A percentile compares a stretch with the other conserved stretches of the same genome.
Evolutionary conservation across 2,797 vertebrate genomes (phyloP).

Genomic region (Halcyon chelicuti): DNA sequence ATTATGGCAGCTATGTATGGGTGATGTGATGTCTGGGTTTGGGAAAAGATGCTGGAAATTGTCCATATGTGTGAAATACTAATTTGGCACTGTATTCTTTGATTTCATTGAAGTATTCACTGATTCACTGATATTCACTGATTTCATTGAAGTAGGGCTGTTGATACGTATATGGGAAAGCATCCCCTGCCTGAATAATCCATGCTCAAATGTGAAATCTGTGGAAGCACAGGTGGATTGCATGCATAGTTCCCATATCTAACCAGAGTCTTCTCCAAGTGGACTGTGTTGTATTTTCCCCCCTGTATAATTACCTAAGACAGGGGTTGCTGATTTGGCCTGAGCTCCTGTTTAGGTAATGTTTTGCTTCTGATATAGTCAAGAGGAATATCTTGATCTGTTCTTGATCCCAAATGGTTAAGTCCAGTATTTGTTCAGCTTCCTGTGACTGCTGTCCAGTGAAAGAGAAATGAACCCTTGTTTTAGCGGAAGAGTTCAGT

Average conservation of each 20-base stretch:
- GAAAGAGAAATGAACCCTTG: neutral
- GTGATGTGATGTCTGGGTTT: neutral
- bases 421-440: neutral
- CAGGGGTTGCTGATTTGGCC: neutral
- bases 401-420: neutral
- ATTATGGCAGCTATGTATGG: neutral
- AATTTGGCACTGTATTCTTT: accelerated
- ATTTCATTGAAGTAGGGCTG: neutral
- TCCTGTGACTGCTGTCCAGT: neutral
- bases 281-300: neutral
- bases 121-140: too few relatives aligned
- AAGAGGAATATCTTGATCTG: neutral
- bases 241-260: accelerated
- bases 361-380: neutral
- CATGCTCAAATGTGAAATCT: neutral
- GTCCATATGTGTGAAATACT: neutral
- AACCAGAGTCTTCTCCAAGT: neutral
- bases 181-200: neutral
- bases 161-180: accelerated
- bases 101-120: neutral
- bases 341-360: neutral
- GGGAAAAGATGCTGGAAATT: neutral
- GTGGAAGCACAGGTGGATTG: neutral
- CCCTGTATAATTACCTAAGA: neutral
- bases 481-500: neutral